Evolutionary conservation across 2,113 vertebrate genomes (phyloP), one percentile per base, ranked within the genome.

Genomic region (Psilopsiagon aurifrons): DNA sequence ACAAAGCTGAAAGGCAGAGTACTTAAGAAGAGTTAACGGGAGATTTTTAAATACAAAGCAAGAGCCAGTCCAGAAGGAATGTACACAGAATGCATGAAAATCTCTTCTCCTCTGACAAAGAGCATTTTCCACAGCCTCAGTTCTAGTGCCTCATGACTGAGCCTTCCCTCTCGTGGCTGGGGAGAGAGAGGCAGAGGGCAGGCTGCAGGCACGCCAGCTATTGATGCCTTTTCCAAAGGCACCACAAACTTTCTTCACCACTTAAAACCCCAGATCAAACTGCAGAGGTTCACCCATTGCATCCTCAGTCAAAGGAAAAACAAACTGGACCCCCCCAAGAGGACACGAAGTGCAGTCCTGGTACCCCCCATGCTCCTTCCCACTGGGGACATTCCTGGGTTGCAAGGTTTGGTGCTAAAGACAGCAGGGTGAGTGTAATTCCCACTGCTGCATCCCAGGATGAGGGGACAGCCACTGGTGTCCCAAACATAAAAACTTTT

Each of bases 1-100:
- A 46, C 47, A 74, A 52, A 78, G 49, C 47, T 73, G 89, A 86
- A 83, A 88, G 68, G 83, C 89, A 44, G 67, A 60, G 18, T 23
- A 37, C 49, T 74, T 79, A 28, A 37, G 86, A 35, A 14, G 29
- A 78, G 59, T 80, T 70, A 86, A 63, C 54, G 86, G 83, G 89
- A 88, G 89, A 86, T 52, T 88, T 63, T 86, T 51, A 88, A 91
- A 86, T 12, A 88, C 80, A 95, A 94, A 94, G 83, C 43, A 60
- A 73, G 83, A 94, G 76, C 41, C 67, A 94, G 80, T 54, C 63
- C 83, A 83, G 91, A 92, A 96, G 73, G 86, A 92, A 91, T 78
- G 91, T 25, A 95, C 89, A 81, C 59, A 88, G 89, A 94, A 69
- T 77, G 78, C 84, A 84, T 67, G 77, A 75, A 87, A 82, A 94